A percentile compares a stretch with the other conserved stretches of the same genome.
Conservation (phyloP, 2,797 vertebrate genomes). For the Loris lydekkerianus region DNA sequence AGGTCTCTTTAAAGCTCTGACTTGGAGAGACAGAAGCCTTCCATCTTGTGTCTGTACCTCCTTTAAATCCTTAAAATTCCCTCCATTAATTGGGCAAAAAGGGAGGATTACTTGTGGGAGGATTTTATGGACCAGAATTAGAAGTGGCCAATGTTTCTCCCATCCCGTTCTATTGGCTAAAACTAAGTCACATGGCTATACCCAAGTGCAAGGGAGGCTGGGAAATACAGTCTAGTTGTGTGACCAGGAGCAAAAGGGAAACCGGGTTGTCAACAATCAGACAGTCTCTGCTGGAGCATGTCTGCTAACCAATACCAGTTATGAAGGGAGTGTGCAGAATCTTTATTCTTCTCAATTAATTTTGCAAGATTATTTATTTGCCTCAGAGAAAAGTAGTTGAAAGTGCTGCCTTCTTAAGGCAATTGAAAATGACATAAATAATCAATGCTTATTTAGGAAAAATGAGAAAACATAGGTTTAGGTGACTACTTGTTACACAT, state of each 20-base stretch:
- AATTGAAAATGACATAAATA: constrained; percentile 3
- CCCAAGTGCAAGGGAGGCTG: constrained; percentile 3
- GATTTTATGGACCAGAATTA: neutral
- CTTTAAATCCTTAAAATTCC: neutral
- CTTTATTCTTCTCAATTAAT: neutral
- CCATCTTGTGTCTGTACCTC: neutral
- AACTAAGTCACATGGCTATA: neutral
- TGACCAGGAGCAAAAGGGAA: neutral
- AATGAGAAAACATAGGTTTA: neutral
- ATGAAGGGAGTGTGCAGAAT: neutral
- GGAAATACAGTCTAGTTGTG: neutral
- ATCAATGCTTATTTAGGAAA: constrained; percentile 9
- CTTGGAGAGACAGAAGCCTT: neutral
- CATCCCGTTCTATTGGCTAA: neutral
- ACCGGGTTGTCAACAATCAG: neutral
- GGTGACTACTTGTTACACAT: neutral
- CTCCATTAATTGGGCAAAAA: neutral
- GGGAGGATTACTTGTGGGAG: neutral
- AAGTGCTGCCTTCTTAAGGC: neutral
- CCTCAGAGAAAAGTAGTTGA: neutral
- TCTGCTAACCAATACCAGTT: neutral
- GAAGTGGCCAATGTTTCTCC: neutral
- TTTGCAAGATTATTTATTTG: neutral
- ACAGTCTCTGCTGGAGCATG: neutral
- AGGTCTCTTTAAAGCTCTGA: constrained; percentile 19